Evolutionary conservation across 2,113 vertebrate species (phyloP).

Genomic region (Chionomys nivalis): DNA sequence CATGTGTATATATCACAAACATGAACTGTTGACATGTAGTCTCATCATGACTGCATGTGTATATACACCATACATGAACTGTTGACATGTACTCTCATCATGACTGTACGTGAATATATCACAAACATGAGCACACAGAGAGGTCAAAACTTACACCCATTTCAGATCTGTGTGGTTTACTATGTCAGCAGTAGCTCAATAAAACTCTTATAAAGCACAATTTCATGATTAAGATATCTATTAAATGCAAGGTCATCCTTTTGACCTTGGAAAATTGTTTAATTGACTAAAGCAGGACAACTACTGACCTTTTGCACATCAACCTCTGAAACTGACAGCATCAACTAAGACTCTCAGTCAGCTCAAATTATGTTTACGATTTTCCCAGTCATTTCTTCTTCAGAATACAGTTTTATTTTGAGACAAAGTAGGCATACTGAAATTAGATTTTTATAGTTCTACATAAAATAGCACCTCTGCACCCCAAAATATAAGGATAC

Average conservation of each 20-base stretch:
- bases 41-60: too few relatives aligned
- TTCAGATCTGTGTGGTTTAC: neutral
- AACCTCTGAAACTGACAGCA: neutral
- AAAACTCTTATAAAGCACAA: neutral
- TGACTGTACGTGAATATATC: neutral
- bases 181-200: neutral
- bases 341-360: neutral
- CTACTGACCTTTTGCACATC: neutral
- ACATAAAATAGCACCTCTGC: neutral
- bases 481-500: neutral
- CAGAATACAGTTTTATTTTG: conserved; percentile 33
- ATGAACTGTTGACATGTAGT: too few relatives aligned
- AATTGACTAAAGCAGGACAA: conserved; percentile 4
- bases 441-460: neutral
- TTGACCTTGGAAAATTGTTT: neutral
- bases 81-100: neutral
- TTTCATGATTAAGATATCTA: conserved; percentile 1
- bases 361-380: neutral
- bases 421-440: neutral
- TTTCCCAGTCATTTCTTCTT: conserved; percentile 26
- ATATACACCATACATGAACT: too few relatives aligned
- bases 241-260: neutral
- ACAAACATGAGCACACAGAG: neutral
- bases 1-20: too few relatives aligned
- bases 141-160: neutral